Percentiles rank a stretch among this genome's conserved stretches.
Evolutionary conservation across 2,113 vertebrate genomes (phyloP).

Genomic region (Podilymbus podiceps): DNA sequence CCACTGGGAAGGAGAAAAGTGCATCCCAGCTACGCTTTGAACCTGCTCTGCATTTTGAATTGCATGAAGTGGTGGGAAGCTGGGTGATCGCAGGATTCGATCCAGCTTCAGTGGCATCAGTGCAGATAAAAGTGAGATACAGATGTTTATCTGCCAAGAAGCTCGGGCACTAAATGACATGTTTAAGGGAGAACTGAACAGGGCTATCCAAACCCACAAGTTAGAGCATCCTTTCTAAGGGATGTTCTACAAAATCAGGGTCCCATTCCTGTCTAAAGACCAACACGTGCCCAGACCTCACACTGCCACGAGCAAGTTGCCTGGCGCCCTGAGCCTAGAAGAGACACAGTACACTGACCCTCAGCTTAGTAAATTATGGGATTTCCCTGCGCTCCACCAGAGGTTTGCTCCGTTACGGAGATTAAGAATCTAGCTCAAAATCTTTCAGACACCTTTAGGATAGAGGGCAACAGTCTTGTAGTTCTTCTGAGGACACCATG

Average conservation of each 20-base stretch:
- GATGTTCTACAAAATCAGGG: background rate
- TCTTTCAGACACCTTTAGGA: background rate
- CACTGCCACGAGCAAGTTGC: background rate
- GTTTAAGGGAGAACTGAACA: background rate
- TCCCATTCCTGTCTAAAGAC: background rate
- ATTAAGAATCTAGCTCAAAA: background rate
- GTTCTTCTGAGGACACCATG: background rate
- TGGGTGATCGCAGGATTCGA: background rate
- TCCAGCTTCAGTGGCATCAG: background rate
- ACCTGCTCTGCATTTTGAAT: background rate
- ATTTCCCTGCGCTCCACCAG: background rate
- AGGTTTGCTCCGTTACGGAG: background rate
- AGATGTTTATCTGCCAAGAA: background rate
- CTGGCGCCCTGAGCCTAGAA: background rate
- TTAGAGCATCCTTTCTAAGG: background rate
- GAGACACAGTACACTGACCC: background rate
- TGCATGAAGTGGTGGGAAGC: background rate
- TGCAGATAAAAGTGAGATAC: background rate
- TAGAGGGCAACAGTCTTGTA: background rate
- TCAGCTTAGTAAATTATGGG: background rate
- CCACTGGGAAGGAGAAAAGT: background rate
- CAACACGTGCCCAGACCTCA: accelerated
- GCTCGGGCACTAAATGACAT: background rate
- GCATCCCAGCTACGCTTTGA: background rate
- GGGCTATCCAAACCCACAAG: background rate